phyloP scores from a whole-genome alignment of 2,113 vertebrate species.

The Ursus arctos region DNA sequence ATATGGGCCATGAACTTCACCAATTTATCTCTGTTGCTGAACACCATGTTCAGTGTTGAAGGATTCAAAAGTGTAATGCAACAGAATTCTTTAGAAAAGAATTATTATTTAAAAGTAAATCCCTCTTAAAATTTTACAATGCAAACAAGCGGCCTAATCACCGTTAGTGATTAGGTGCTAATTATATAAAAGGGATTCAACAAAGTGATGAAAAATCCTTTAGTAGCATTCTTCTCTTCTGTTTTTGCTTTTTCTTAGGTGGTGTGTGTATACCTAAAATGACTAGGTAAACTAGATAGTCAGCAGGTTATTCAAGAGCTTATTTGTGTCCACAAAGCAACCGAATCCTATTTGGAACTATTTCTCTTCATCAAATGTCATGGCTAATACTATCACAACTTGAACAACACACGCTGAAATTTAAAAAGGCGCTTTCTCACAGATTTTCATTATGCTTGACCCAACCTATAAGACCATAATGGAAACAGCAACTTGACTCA shows the following conservation, averaged over 20 bases:
- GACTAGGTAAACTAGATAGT: neutral
- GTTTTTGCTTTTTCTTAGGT: slow-evolving; percentile 27
- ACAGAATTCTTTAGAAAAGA: slow-evolving; percentile 36
- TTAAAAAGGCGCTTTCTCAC: slow-evolving; percentile 36
- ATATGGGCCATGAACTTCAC: neutral
- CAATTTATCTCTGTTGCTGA: slow-evolving; percentile 11
- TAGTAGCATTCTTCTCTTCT: neutral
- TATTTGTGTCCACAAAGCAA: slow-evolving; percentile 64
- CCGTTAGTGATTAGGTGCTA: neutral
- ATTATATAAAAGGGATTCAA: slow-evolving; percentile 40
- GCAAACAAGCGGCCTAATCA: neutral
- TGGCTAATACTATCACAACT: slow-evolving; percentile 16
- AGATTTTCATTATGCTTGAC: slow-evolving; percentile 25
- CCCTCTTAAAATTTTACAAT: neutral
- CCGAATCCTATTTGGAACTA: slow-evolving; percentile 52
- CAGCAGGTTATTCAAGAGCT: slow-evolving; percentile 32
- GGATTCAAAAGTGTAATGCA: neutral
- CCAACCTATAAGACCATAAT: neutral
- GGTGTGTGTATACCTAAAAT: neutral
- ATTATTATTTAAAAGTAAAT: slow-evolving; percentile 25
- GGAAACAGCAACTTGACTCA: slow-evolving; percentile 2
- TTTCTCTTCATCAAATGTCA: slow-evolving; percentile 66
- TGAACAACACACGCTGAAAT: neutral
- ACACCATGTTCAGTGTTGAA: neutral
- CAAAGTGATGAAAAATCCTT: neutral